Evolutionary conservation across 2,888 invertebrate species (phyloP).

Genomic region (Rhaphigaster nebulosa): DNA sequence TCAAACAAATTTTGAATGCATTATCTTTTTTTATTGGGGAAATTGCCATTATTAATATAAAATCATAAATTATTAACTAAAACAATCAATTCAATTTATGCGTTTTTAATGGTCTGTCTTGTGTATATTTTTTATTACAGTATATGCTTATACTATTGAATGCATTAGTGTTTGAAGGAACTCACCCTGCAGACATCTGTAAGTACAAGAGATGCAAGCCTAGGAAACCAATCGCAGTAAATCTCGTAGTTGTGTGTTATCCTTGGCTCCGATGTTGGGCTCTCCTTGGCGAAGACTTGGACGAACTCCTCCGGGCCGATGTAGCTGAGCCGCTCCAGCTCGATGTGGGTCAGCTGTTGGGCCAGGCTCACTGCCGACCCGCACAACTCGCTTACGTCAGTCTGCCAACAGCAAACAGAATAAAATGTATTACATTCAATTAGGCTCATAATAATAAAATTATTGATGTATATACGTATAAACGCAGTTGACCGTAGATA

Average conservation of each 20-base stretch:
- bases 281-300: constrained; percentile 89
- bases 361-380: constrained; percentile 86
- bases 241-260: constrained; percentile 94
- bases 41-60: too few species aligned
- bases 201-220: constrained; percentile 94
- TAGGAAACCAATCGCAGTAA: constrained; percentile 97
- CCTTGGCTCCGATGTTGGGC: constrained; percentile 83
- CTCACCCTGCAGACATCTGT: constrained; percentile 94
- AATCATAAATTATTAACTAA: too few species aligned
- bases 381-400: constrained; percentile 83
- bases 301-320: constrained; percentile 98
- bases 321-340: constrained; percentile 91
- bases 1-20: too few species aligned
- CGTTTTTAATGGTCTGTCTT: too few species aligned
- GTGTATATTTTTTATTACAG: too few species aligned
- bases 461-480: too few species aligned
- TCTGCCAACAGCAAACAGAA: constrained; percentile 68
- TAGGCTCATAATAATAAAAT: too few species aligned
- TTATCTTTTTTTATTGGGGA: too few species aligned
- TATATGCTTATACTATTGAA: too few species aligned
- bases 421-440: too few species aligned
- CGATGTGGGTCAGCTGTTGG: constrained; percentile 94
- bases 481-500: too few species aligned
- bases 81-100: too few species aligned
- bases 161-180: constrained; percentile 59